A percentile compares a stretch with the other conserved stretches of the same genome.
These are phyloP conservation scores for Protomyctophum bolini DNA, from an alignment of 2,113 vertebrate species.

Conservation along the genomic window DNA sequence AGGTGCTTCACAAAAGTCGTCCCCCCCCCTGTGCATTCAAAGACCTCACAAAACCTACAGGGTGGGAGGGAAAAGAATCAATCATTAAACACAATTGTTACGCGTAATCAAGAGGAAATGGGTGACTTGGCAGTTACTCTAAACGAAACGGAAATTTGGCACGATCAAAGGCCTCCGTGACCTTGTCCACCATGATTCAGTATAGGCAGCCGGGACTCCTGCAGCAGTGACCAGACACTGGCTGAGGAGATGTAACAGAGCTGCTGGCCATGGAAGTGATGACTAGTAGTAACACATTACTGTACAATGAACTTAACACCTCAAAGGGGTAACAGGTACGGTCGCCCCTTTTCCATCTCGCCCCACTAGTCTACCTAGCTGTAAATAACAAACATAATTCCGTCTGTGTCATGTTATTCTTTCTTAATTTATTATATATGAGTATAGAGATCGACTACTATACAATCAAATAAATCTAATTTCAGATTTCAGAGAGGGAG, in stretches of 20 bases:
- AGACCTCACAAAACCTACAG: conserved; percentile 19
- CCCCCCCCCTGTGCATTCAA: conserved; percentile 5
- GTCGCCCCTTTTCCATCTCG: too few relatives aligned
- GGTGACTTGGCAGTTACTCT: conserved; percentile 30
- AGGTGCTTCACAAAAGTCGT: conserved; percentile 23
- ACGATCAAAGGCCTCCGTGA: conserved; percentile 30
- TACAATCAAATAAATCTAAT: too few relatives aligned
- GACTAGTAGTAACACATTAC: not conserved
- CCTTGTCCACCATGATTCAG: conserved; percentile 26
- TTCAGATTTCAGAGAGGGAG: too few relatives aligned
- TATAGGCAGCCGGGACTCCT: conserved; percentile 5
- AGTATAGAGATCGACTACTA: too few relatives aligned
- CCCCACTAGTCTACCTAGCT: too few relatives aligned
- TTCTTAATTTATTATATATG: too few relatives aligned
- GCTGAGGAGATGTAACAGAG: conserved; percentile 11
- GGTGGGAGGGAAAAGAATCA: not conserved
- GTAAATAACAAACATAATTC: too few relatives aligned
- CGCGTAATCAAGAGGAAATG: conserved; percentile 41
- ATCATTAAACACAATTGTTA: conserved; percentile 26
- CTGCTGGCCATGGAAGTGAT: not conserved
- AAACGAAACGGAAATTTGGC: conserved; percentile 34
- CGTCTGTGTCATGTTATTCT: too few relatives aligned
- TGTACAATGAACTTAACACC: not conserved
- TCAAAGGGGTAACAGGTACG: not conserved
- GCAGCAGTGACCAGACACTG: conserved; percentile 12